These are phyloP conservation scores for Dipodomys ordii DNA, from an alignment of 2,113 vertebrate genomes.

Conservation along the genomic window DNA sequence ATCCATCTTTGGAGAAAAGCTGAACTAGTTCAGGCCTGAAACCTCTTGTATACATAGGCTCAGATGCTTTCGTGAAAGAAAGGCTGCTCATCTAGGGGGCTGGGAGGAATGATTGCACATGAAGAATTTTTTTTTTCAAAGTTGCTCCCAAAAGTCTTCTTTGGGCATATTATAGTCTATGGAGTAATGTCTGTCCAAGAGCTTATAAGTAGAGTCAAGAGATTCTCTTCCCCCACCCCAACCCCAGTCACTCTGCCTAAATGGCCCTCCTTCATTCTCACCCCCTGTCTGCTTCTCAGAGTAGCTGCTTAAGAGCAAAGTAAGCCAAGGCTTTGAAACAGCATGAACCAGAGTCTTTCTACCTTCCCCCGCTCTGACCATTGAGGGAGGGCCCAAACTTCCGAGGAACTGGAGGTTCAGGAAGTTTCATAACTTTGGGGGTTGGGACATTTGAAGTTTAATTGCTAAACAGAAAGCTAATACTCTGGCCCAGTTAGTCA, in stretches of 20 bases:
- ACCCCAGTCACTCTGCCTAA: neutral
- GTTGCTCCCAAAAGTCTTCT: slow-evolving; percentile 4
- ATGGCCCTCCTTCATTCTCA: neutral
- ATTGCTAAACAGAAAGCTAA: slow-evolving; percentile 62
- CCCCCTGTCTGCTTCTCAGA: neutral
- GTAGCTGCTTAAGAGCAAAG: neutral
- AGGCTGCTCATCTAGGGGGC: neutral
- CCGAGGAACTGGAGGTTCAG: slow-evolving; percentile 32
- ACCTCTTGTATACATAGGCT: neutral
- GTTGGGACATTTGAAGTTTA: slow-evolving; percentile 59
- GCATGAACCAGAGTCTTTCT: neutral
- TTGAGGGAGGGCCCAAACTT: neutral
- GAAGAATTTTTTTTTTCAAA: neutral
- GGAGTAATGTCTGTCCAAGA: neutral
- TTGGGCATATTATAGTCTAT: neutral
- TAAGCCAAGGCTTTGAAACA: neutral
- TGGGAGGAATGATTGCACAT: neutral
- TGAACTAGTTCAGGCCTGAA: slow-evolving; percentile 61
- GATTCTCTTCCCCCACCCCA: neutral
- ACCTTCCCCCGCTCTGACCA: neutral
- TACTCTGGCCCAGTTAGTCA: slow-evolving; percentile 71
- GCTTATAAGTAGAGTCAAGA: neutral
- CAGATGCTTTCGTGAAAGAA: neutral
- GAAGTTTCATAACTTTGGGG: slow-evolving; percentile 75
- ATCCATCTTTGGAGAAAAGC: neutral